A percentile compares a stretch with the other conserved stretches of the same genome.
Conservation (phyloP, 2,888 invertebrate species). For the Stramonita haemastoma region DNA sequence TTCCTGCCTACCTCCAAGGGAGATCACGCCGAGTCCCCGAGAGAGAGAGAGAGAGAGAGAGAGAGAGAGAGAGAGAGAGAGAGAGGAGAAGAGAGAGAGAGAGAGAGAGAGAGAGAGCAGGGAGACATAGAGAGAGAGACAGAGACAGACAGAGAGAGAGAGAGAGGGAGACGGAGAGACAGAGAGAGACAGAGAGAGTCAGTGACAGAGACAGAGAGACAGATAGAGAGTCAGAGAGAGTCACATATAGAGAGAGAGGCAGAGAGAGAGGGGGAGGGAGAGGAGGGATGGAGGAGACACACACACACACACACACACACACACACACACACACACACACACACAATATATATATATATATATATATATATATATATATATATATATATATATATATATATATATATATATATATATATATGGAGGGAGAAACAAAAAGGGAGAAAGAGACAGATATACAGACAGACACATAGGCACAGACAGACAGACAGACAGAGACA, state of each 20-base stretch:
- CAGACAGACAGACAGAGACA: not conserved
- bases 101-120: not conserved
- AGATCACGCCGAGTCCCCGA: no score
- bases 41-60: not conserved
- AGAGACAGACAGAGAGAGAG: not conserved
- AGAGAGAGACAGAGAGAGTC: slow-evolving; percentile 2
- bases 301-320: no score
- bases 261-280: no score
- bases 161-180: not conserved
- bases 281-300: no score
- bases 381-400: no score
- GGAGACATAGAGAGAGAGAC: not conserved
- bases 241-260: not conserved
- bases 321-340: no score
- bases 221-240: not conserved
- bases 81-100: not conserved
- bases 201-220: not conserved
- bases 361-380: no score
- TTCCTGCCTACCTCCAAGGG: no score
- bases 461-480: not conserved
- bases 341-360: no score
- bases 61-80: not conserved
- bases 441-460: not conserved
- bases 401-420: no score
- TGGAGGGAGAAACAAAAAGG: not conserved